Conservation (phyloP, 2,113 vertebrate genomes). For the Irena cyanogastra region DNA sequence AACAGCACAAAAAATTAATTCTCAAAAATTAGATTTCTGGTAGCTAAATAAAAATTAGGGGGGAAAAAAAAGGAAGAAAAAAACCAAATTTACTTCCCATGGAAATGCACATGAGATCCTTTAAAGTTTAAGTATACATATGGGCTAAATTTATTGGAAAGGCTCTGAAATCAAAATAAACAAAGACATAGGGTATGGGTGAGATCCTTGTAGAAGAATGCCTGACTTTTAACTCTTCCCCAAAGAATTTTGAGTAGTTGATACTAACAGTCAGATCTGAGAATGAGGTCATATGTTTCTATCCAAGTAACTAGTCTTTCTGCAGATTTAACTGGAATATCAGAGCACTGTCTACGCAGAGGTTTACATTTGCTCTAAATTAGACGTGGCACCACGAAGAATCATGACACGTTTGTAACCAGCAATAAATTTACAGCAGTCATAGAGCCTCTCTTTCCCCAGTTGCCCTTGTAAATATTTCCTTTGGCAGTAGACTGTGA, state of each 20-base stretch:
- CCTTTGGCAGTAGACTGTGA: not conserved
- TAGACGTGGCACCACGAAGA: slow-evolving; percentile 4
- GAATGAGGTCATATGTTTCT: not conserved
- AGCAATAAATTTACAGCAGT: slow-evolving; percentile 24
- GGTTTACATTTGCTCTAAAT: slow-evolving; percentile 28
- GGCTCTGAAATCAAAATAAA: not conserved
- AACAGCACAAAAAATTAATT: not conserved
- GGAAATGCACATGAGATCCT: not conserved
- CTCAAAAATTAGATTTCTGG: not conserved
- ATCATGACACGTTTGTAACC: not conserved
- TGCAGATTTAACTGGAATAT: not conserved
- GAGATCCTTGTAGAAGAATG: not conserved
- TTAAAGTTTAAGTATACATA: not conserved
- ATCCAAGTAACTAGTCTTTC: not conserved
- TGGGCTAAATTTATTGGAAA: not conserved
- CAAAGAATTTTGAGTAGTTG: not conserved
- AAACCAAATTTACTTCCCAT: not conserved
- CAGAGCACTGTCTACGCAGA: not conserved
- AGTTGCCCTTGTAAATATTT: slow-evolving; percentile 38
- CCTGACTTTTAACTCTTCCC: not conserved
- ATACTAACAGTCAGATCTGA: not conserved
- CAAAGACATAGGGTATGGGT: not conserved
- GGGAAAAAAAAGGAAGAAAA: rapidly evolving
- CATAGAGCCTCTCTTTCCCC: not conserved
- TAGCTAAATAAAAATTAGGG: not conserved